phyloP scores from a whole-genome alignment of 1,140 invertebrate species.

The Asobara japonica region DNA sequence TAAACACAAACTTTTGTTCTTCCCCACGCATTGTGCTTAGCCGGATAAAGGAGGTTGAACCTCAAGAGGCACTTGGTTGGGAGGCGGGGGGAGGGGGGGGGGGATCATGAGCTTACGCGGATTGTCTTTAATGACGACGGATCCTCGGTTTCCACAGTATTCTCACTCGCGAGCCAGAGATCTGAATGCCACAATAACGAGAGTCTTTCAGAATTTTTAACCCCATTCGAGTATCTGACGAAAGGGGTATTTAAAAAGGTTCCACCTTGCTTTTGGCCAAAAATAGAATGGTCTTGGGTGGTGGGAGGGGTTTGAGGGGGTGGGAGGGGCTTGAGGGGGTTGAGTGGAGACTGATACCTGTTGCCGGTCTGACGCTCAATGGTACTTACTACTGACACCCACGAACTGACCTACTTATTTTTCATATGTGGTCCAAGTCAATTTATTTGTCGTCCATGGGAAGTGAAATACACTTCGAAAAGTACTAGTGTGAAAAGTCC shows the following conservation, averaged over 20 bases:
- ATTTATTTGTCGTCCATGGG: no score
- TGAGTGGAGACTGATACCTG: conserved; percentile 11
- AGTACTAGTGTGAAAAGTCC: no score
- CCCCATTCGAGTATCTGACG: background rate
- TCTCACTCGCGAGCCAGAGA: background rate
- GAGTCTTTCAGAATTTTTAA: background rate
- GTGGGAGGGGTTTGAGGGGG: background rate
- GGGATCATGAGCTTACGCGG: background rate
- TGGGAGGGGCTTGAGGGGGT: background rate
- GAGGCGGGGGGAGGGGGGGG: background rate
- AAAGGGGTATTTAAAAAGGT: background rate
- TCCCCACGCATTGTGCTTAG: no score
- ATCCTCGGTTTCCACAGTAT: background rate
- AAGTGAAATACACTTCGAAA: background rate
- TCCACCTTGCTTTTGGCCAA: background rate
- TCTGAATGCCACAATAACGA: background rate
- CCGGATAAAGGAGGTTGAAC: no score
- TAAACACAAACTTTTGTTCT: no score
- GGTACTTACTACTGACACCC: conserved; percentile 10
- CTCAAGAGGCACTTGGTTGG: background rate
- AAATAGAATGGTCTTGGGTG: no score
- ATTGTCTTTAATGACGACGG: conserved; percentile 1
- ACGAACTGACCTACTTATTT: background rate
- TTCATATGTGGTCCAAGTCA: no score
- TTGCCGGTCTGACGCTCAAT: background rate